These are phyloP conservation scores for Typhlichthys eigenmanni DNA, from an alignment of 2,797 vertebrate species.

Conservation along the genomic window DNA sequence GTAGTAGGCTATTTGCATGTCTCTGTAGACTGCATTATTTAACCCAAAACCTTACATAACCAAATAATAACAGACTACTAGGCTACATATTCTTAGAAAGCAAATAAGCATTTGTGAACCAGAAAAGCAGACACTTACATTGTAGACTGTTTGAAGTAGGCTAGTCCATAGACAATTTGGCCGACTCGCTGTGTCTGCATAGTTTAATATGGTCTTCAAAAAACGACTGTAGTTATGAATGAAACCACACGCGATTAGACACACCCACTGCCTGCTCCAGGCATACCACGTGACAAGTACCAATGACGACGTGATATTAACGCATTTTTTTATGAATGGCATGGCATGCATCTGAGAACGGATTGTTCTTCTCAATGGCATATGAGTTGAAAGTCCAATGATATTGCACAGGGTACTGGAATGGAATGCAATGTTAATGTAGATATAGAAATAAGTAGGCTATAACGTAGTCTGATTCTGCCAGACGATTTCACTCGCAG, in stretches of 20 bases:
- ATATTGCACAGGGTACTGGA: neutral
- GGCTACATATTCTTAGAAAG: neutral
- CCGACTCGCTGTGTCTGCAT: constrained; percentile 57
- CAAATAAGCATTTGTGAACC: neutral
- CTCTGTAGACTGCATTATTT: neutral
- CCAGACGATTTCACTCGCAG: neutral
- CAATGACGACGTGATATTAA: constrained; percentile 49
- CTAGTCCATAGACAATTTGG: constrained; percentile 30
- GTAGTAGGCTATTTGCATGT: neutral
- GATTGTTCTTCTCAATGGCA: neutral
- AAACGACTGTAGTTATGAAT: constrained; percentile 75
- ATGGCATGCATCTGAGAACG: neutral
- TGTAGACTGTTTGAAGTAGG: constrained; percentile 45
- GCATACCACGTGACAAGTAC: constrained; percentile 58
- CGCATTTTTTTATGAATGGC: constrained; percentile 57
- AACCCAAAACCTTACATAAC: constrained; percentile 46
- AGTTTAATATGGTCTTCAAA: constrained; percentile 63
- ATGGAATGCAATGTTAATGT: neutral
- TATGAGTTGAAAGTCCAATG: neutral
- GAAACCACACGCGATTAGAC: constrained; percentile 71
- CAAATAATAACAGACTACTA: constrained; percentile 26
- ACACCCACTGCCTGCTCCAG: constrained; percentile 71
- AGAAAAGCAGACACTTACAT: constrained; percentile 46
- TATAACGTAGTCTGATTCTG: too few relatives aligned
- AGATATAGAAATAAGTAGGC: too few relatives aligned